Conservation (phyloP, 37 sponge, comb jelly and placozoan species). For the Tethya wilhelma region DNA sequence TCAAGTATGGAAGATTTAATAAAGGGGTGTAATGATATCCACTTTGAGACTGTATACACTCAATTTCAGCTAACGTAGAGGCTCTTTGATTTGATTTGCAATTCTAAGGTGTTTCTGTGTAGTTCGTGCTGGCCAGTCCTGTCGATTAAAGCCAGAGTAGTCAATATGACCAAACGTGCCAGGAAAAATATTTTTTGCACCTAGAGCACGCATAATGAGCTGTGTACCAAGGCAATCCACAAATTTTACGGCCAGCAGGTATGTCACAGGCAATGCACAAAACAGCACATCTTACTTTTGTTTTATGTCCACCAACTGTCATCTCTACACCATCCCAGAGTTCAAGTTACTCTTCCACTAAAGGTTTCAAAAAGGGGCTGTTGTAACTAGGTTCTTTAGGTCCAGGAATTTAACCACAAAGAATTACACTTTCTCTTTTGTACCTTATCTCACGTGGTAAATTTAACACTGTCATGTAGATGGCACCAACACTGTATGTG, state of each 20-base stretch:
- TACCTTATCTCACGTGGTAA: background rate
- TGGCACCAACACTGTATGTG: slow-evolving; percentile 20
- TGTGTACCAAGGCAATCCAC: slow-evolving; percentile 46
- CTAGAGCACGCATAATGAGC: slow-evolving; percentile 29
- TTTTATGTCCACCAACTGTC: background rate
- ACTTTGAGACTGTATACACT: background rate
- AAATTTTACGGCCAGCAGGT: slow-evolving; percentile 45
- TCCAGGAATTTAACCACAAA: slow-evolving; percentile 37
- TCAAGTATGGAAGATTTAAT: slow-evolving; percentile 32
- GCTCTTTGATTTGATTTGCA: background rate
- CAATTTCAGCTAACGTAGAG: background rate
- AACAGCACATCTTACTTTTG: slow-evolving; percentile 22
- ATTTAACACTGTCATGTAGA: slow-evolving; percentile 27
- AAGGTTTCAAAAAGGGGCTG: slow-evolving; percentile 23
- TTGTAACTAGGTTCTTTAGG: slow-evolving; percentile 30
- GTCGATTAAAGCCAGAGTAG: slow-evolving; percentile 34
- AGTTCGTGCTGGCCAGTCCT: slow-evolving; percentile 4
- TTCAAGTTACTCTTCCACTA: slow-evolving; percentile 20
- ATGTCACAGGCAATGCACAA: slow-evolving; percentile 38
- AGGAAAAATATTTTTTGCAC: slow-evolving; percentile 10
- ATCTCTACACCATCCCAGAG: slow-evolving; percentile 24
- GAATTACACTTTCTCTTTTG: slow-evolving; percentile 13
- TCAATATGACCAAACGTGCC: background rate
- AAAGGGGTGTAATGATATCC: slow-evolving; percentile 30
- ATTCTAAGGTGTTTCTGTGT: background rate